phyloP scores from a whole-genome alignment of 2,888 invertebrate genomes.

The Hetaerina titia region DNA sequence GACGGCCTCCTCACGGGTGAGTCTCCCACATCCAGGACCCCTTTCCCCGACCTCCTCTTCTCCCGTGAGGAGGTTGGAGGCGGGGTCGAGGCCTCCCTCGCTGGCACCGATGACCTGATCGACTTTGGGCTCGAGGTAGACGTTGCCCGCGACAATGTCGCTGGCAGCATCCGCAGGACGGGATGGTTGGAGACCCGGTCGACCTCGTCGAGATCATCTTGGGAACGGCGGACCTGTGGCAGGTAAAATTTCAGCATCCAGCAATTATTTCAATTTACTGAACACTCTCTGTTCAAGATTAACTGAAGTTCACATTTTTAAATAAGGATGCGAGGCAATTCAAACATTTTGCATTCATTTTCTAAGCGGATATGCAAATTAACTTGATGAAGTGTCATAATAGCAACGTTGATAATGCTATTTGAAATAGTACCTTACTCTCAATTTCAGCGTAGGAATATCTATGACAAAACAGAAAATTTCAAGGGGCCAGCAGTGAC shows the following conservation, averaged over 20 bases:
- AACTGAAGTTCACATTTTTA: no score
- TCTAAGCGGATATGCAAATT: no score
- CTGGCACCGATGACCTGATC: slow-evolving; percentile 72
- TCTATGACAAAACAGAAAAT: no score
- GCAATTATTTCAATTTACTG: no score
- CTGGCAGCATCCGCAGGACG: slow-evolving; percentile 77
- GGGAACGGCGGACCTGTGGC: slow-evolving; percentile 84
- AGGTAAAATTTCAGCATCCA: background rate
- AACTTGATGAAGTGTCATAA: no score
- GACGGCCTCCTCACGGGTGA: slow-evolving; percentile 75
- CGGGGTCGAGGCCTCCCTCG: slow-evolving; percentile 72
- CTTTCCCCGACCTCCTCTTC: slow-evolving; percentile 67
- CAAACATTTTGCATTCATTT: no score
- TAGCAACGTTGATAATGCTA: no score
- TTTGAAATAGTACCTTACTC: no score
- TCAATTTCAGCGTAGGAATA: no score
- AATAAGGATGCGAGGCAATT: no score
- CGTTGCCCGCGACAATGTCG: slow-evolving; percentile 61
- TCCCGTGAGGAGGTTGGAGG: slow-evolving; percentile 60
- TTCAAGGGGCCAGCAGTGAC: no score
- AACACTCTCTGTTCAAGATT: no score
- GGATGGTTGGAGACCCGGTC: slow-evolving; percentile 91
- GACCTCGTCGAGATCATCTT: slow-evolving; percentile 89
- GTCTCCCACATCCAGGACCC: slow-evolving; percentile 71
- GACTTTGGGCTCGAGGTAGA: slow-evolving; percentile 69